Conservation (phyloP, 2,797 vertebrate genomes). For the Cynopterus sphinx region DNA sequence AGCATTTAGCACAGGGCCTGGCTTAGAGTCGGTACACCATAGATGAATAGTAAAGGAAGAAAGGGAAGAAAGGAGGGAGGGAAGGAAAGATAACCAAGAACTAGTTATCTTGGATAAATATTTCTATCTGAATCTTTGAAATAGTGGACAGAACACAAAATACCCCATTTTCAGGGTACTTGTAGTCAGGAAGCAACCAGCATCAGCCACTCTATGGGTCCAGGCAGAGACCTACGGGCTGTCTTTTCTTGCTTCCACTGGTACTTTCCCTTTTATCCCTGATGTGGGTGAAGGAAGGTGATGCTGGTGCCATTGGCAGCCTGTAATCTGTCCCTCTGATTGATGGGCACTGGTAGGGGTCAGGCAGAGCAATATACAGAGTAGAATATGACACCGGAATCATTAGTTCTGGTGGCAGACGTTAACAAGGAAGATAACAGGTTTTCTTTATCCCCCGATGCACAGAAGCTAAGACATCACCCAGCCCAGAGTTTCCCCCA, state of each 20-base stretch:
- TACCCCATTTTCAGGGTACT: neutral
- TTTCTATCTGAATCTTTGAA: neutral
- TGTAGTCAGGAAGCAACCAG: neutral
- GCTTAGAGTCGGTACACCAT: fast-evolving
- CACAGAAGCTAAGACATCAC: neutral
- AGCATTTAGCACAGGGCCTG: neutral
- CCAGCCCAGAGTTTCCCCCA: neutral
- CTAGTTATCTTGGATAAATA: neutral
- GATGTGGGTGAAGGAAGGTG: neutral
- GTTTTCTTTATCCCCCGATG: neutral
- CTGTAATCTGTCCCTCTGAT: neutral
- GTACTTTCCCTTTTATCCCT: neutral
- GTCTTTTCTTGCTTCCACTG: neutral
- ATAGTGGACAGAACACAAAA: neutral
- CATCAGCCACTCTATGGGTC: neutral
- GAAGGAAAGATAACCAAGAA: neutral
- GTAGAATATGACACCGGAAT: neutral
- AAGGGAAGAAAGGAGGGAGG: neutral
- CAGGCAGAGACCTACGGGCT: fast-evolving
- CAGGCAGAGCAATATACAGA: neutral
- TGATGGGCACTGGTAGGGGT: neutral
- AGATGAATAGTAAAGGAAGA: neutral
- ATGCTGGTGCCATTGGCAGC: neutral
- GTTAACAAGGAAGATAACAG: neutral
- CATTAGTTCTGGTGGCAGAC: neutral